Conservation (phyloP, 2,113 vertebrate species). For the Semicossyphus pulcher region DNA sequence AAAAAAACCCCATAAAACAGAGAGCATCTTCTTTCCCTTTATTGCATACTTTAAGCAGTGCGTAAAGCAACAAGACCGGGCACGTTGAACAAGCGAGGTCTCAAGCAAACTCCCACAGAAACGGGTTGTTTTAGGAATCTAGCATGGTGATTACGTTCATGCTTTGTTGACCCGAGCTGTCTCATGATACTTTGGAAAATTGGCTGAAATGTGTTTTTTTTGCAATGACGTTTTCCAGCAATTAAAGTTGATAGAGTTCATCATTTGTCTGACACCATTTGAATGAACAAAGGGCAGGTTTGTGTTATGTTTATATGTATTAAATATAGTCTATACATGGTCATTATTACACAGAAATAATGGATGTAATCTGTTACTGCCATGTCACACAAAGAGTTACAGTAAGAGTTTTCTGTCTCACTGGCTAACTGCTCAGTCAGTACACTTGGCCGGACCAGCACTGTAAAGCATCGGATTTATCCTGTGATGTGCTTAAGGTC, state of each 20-base stretch:
- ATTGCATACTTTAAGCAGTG: neutral
- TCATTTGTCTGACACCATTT: neutral
- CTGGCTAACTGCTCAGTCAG: constrained; percentile 19
- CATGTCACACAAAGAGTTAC: neutral
- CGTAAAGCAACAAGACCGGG: neutral
- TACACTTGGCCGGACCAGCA: neutral
- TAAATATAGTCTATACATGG: neutral
- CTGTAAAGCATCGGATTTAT: constrained; percentile 43
- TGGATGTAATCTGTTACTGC: no score
- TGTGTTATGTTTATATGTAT: neutral
- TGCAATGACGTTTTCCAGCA: neutral
- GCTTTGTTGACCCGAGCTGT: neutral
- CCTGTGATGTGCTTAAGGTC: constrained; percentile 53
- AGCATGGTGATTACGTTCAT: neutral
- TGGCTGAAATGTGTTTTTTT: neutral
- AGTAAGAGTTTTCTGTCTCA: neutral
- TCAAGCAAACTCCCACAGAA: neutral
- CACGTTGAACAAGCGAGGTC: neutral
- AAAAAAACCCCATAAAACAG: neutral
- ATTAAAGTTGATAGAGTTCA: neutral
- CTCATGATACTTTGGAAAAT: neutral
- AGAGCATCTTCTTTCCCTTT: neutral
- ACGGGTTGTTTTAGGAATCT: neutral
- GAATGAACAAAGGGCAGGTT: neutral
- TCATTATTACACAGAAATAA: neutral